phyloP scores from a whole-genome alignment of 2,113 vertebrate genomes.

The Nettapus auritus region DNA sequence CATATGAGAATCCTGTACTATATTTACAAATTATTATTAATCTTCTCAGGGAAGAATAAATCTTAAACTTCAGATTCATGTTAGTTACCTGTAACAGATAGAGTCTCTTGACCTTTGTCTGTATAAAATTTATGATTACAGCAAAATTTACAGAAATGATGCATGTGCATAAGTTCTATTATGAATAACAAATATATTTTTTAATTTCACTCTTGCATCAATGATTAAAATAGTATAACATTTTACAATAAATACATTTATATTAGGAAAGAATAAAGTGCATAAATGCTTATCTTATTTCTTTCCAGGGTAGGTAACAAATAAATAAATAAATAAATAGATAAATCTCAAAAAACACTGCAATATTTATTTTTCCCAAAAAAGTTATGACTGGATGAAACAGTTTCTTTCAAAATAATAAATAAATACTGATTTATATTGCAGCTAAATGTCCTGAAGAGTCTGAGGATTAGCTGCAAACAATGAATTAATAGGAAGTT shows the following conservation, averaged over 20 bases:
- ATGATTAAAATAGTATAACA: neutral
- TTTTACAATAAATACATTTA: neutral
- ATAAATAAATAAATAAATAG: too few species aligned
- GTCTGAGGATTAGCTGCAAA: neutral
- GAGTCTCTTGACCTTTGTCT: neutral
- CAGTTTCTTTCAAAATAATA: neutral
- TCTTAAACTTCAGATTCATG: neutral
- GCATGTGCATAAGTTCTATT: neutral
- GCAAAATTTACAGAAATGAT: neutral
- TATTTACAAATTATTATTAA: neutral
- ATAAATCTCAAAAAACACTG: accelerated
- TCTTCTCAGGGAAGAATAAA: neutral
- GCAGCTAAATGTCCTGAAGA: neutral
- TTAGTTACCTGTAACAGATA: neutral
- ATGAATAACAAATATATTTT: neutral
- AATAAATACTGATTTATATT: neutral
- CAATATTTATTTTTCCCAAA: neutral
- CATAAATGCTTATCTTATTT: neutral
- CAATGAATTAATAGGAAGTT: neutral
- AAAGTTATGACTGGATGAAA: neutral
- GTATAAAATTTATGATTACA: neutral
- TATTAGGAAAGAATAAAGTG: neutral
- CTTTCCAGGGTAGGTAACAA: neutral
- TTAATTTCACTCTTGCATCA: neutral
- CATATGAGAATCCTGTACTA: neutral